Conservation (phyloP, 2,888 invertebrate genomes). For the Teleogryllus oceanicus region DNA sequence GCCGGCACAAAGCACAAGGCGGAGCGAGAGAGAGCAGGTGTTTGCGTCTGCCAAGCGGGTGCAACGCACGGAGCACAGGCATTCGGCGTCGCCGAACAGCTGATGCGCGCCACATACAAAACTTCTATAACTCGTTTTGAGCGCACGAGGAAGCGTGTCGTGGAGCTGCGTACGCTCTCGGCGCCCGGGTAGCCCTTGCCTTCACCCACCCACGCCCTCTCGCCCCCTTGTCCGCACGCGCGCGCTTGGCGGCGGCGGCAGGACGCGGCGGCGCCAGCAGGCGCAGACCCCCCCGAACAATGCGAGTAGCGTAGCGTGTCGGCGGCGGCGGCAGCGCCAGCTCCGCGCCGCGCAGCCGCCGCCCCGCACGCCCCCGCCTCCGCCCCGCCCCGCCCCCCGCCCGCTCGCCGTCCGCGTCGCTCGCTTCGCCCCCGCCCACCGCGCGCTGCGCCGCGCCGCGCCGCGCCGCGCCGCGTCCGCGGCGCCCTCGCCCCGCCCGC, state of each 20-base stretch:
- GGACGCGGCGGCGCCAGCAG: not conserved
- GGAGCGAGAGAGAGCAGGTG: too few species aligned
- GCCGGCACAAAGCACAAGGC: too few species aligned
- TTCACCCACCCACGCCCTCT: not conserved
- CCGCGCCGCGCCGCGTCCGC: not conserved
- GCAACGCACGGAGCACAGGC: too few species aligned
- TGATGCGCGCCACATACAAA: slow-evolving; percentile 6
- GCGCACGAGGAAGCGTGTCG: not conserved
- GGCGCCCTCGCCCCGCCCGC: slow-evolving; percentile 37
- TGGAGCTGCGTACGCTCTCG: not conserved
- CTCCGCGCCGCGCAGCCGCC: not conserved
- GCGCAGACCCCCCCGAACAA: slow-evolving; percentile 18
- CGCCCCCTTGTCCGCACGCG: not conserved
- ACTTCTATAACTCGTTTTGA: not conserved
- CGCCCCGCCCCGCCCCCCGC: not conserved
- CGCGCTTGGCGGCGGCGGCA: not conserved
- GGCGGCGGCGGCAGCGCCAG: not conserved
- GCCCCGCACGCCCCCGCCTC: slow-evolving; percentile 12
- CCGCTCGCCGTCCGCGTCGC: not conserved
- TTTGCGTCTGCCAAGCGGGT: too few species aligned
- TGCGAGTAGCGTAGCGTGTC: slow-evolving; percentile 18
- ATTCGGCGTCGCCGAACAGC: not conserved
- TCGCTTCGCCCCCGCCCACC: slow-evolving; percentile 18
- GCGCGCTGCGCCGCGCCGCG: not conserved
- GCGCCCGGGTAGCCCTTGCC: not conserved